These are phyloP conservation scores for Tipula confusa DNA, from an alignment of 2,888 invertebrate genomes.

Conservation along the genomic window DNA sequence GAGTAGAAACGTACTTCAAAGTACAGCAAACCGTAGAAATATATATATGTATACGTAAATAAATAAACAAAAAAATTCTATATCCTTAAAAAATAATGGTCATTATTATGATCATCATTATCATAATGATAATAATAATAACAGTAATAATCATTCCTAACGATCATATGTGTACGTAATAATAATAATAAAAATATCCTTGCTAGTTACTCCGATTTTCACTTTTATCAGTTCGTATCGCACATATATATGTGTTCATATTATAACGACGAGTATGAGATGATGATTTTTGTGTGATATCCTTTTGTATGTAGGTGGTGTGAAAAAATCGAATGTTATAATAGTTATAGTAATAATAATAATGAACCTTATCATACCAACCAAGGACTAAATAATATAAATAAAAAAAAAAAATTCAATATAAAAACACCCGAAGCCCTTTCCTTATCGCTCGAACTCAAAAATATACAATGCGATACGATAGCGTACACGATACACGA, in stretches of 20 bases:
- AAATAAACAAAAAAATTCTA: background rate
- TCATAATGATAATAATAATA: background rate
- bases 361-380: constrained; percentile 12
- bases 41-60: background rate
- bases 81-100: constrained; percentile 21
- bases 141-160: background rate
- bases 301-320: background rate
- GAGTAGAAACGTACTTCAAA: background rate
- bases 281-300: background rate
- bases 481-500: background rate
- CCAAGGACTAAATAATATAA: background rate
- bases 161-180: constrained; percentile 7
- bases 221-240: background rate
- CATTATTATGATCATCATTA: constrained; percentile 20
- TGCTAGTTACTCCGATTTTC: constrained; percentile 16
- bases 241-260: too few species aligned
- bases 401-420: background rate
- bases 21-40: background rate
- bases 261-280: background rate
- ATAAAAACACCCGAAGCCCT: background rate
- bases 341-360: background rate
- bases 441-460: background rate
- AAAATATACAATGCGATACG: background rate
- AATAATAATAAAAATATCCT: constrained; percentile 20
- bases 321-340: constrained; percentile 16